Evolutionary conservation across 2,888 invertebrate species (phyloP), one percentile per base, ranked within the genome.

Genomic region (Spodoptera exigua): DNA sequence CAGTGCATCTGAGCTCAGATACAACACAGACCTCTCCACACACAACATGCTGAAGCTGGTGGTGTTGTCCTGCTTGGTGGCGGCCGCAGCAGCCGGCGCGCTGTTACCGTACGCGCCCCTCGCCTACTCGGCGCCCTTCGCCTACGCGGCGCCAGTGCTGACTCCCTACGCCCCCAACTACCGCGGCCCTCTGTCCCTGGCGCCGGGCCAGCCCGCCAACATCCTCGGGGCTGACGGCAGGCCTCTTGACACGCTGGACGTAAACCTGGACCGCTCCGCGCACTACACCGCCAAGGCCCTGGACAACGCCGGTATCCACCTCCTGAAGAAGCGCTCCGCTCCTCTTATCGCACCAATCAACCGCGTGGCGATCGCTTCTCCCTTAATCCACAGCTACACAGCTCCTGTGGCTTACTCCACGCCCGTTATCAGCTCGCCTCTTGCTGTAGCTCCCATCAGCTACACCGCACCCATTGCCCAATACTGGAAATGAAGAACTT

Each of bases 1-100:
- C 91, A 92, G 91, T 92, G 78, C 70, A 79, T 71, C 63, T 59
- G 56, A 81, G 74, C 76, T 48, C 75, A 83, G 76, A 80, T 75
- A 54, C 87, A 90, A 90, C 91, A 93, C 93, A 93, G 92, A 91
- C 92, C 91, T 87, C 82, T 84, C 32, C 57, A 53, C 58, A 56
- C 44, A 52, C 87, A 91, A 80, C 76, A 94, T 94, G 94, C 84
- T 93, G 87, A 93, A 93, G 83, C 87, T 94, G 94, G 95, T 95
- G 94, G 95, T 95, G 88, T 95, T 96, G 92, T 95, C 94, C 83
- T 95, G 95, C 90, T 84, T 96, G 79, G 76, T 96, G 87, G 95
- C 95, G 72, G 89, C 95, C 73, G 95, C 93, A 74, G 91, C 93
- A 62, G 95, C 95, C 17, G 65, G 80, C 39, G 71, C 75, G 32